These are phyloP conservation scores for Lota lota DNA, from an alignment of 2,113 vertebrate species.

Conservation along the genomic window DNA sequence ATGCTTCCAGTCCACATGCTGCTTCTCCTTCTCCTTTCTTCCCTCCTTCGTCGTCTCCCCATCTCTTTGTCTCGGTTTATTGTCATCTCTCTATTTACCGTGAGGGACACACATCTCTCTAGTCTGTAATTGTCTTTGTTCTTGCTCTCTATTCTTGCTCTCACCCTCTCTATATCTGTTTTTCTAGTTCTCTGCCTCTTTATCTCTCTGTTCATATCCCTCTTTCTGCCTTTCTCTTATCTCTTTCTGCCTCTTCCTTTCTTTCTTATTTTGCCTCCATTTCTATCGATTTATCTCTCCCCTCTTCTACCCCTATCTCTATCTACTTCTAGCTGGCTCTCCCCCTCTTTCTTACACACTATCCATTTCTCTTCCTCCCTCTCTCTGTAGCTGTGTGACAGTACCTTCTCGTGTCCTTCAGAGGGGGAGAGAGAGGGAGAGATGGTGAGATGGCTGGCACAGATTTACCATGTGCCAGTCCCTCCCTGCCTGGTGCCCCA, in stretches of 20 bases:
- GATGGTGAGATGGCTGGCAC: too few species aligned
- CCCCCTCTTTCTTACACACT: conserved; percentile 14
- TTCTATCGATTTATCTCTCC: not conserved
- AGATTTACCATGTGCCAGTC: conserved; percentile 49
- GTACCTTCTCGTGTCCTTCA: conserved; percentile 59
- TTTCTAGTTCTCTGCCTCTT: conserved; percentile 15
- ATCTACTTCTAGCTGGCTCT: conserved; percentile 21
- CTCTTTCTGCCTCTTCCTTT: not conserved
- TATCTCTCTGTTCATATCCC: not conserved
- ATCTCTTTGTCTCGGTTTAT: not conserved
- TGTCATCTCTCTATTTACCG: too few species aligned
- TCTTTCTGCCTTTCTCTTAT: conserved; percentile 10
- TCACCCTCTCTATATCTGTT: not conserved
- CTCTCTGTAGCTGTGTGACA: conserved; percentile 28
- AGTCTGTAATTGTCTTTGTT: too few species aligned
- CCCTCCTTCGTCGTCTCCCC: conserved; percentile 10
- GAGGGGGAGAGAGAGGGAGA: conserved; percentile 4
- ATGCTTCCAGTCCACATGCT: not conserved
- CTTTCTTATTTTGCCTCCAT: conserved; percentile 9
- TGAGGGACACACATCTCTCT: too few species aligned
- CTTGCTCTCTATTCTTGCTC: too few species aligned
- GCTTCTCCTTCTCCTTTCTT: conserved; percentile 14
- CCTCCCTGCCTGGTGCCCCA: conserved; percentile 51
- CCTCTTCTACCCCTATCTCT: conserved; percentile 3
- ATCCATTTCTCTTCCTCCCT: conserved; percentile 22